Evolutionary conservation across 1,140 invertebrate genomes (phyloP).

Genomic region (Belonocnema kinseyi): DNA sequence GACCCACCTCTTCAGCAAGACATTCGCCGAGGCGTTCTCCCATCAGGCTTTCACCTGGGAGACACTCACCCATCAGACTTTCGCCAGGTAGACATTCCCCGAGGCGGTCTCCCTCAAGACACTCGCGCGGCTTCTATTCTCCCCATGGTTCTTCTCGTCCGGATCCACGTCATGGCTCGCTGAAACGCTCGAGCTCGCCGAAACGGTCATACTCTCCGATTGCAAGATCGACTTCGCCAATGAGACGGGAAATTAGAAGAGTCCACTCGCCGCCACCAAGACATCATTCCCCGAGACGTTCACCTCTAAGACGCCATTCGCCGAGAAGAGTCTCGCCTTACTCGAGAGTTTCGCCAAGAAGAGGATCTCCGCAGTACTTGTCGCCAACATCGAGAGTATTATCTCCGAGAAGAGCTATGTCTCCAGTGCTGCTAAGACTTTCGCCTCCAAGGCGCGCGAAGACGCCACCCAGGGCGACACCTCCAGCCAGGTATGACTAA

Average conservation of each 20-base stretch:
- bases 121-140: conserved; percentile 35
- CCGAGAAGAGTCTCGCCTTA: not conserved
- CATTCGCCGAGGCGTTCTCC: not conserved
- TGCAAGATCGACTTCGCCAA: conserved; percentile 50
- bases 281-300: conserved; percentile 3
- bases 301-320: not conserved
- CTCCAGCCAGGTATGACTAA: conserved; percentile 39
- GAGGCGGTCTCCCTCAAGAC: not conserved
- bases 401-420: conserved; percentile 12
- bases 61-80: not conserved
- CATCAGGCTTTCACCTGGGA: not conserved
- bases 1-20: not conserved
- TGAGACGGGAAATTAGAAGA: conserved; percentile 33
- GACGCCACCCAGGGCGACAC: conserved; percentile 46
- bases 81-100: conserved; percentile 8
- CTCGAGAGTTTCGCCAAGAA: not conserved
- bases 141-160: conserved; percentile 35
- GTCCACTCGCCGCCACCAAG: conserved; percentile 32
- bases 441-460: conserved; percentile 30
- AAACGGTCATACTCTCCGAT: conserved; percentile 47
- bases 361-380: not conserved
- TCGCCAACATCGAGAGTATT: conserved; percentile 31
- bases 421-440: conserved; percentile 32
- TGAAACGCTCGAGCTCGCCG: conserved; percentile 48
- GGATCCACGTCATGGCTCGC: too few relatives aligned